phyloP scores from a whole-genome alignment of 1,140 invertebrate species.

The Hypothenemus hampei region DNA sequence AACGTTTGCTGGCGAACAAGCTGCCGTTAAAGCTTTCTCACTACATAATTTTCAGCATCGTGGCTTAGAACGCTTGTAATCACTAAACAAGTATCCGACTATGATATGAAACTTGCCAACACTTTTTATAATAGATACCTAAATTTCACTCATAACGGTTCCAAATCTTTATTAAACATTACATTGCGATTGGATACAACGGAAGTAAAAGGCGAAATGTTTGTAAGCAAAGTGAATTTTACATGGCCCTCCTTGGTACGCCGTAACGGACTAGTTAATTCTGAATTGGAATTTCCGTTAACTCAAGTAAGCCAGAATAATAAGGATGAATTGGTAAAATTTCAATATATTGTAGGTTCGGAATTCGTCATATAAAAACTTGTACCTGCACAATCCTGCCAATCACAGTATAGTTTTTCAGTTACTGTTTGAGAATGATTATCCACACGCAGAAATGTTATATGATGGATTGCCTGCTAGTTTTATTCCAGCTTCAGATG shows the following conservation, averaged over 20 bases:
- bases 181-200: slow-evolving; percentile 73
- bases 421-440: slow-evolving; percentile 56
- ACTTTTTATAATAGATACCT: slow-evolving; percentile 53
- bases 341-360: slow-evolving; percentile 3
- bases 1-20: too few species aligned
- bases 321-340: too few species aligned
- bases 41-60: slow-evolving; percentile 49
- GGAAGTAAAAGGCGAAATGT: slow-evolving; percentile 66
- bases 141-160: slow-evolving; percentile 49
- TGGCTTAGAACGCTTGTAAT: slow-evolving; percentile 69
- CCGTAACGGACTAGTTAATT: slow-evolving; percentile 45
- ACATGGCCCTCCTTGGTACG: slow-evolving; percentile 63
- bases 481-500: slow-evolving; percentile 30
- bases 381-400: slow-evolving; percentile 60
- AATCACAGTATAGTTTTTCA: slow-evolving; percentile 57
- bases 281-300: slow-evolving; percentile 65
- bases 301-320: slow-evolving; percentile 71
- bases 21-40: too few species aligned
- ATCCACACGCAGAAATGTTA: slow-evolving; percentile 50
- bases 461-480: slow-evolving; percentile 49
- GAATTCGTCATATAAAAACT: slow-evolving; percentile 62
- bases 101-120: slow-evolving; percentile 58
- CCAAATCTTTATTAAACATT: slow-evolving; percentile 57
- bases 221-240: slow-evolving; percentile 64
- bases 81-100: slow-evolving; percentile 56